Base-by-base conservation (phyloP, 2,888 invertebrate species). In the Melangyna quadrimaculata region DNA sequence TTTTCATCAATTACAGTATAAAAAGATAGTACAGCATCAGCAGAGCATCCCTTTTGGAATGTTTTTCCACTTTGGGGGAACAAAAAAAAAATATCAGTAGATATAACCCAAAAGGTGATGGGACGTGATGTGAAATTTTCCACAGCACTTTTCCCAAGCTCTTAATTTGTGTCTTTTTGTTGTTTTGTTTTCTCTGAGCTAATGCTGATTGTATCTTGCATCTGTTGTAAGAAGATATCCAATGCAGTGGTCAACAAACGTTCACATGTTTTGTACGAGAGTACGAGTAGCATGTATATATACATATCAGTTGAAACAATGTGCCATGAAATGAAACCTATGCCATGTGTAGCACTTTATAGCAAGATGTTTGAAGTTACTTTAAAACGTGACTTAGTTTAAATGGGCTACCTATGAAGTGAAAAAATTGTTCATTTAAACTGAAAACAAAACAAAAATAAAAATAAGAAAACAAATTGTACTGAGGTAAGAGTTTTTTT, bases 1-100 rank as follows among this genome's bases (percentile, higher is more conserved):
- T 75, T 84, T 74, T 84, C 74, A 79, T 79, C 79, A 79, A 75
- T 79, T 84, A 84, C 71, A 74, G 57, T 22, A n/a, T n/a, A n/a
- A n/a, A n/a, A 43, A 65, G 43, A 45, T 45, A 65, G 37, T 27
- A 51, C 14, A 51, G 14, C 14, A 51, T 22, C 22, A n/a, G n/a
- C n/a, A n/a, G n/a, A n/a, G 10, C 27, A 40, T 27, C 32, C 8
- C 8, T 22, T 55, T 45, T 48, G 55, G 61, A 55, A 82, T 63
- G 37, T 67, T 35, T 51, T 27, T 35, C 71, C 40, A 67, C 57
- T 51, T 61, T 67, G 45, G 37, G 37, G 8, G 10, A 8, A 43
- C 35, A n/a, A 71, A 14, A 53, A 22, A 35, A 24, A 45, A 32
- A 17, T 6, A 40, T 7, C 29, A 22, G 29, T 9, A 48, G 7